Evolutionary conservation across 1,140 invertebrate species (phyloP).

Genomic region (Hestina assimilis): DNA sequence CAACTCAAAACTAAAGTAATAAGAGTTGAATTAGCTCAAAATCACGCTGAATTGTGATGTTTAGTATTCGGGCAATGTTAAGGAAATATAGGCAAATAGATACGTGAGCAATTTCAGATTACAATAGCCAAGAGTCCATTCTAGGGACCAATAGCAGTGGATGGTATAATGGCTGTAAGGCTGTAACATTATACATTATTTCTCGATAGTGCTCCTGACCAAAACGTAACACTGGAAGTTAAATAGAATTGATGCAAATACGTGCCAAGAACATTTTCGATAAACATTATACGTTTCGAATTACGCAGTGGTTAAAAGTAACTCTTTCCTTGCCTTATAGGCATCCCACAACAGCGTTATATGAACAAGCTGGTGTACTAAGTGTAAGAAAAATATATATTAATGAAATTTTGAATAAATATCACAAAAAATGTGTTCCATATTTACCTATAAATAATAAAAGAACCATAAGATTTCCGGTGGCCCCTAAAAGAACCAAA

Average conservation of each 20-base stretch:
- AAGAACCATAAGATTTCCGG: no score
- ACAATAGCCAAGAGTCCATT: constrained; percentile 26
- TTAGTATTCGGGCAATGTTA: constrained; percentile 18
- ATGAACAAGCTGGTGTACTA: no score
- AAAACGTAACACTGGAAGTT: constrained; percentile 1
- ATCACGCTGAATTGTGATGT: constrained; percentile 1
- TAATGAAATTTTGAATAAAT: no score
- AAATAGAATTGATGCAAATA: constrained; percentile 13
- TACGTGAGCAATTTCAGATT: constrained; percentile 33
- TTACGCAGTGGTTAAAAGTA: no score
- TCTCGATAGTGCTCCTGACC: constrained; percentile 9
- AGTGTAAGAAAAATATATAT: no score
- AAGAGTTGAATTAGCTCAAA: not conserved
- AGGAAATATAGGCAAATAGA: constrained; percentile 37
- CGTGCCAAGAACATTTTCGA: constrained; percentile 20
- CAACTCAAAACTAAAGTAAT: not conserved
- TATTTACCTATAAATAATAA: no score
- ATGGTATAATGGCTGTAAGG: constrained; percentile 9
- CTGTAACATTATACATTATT: constrained; percentile 22
- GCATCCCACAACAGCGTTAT: no score
- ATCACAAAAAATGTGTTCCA: no score
- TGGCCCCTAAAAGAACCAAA: no score
- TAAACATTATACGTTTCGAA: constrained; percentile 12
- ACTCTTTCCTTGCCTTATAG: no score
- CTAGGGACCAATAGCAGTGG: constrained; percentile 20